A percentile compares a stretch with the other conserved stretches of the same genome.
Evolutionary conservation across 2,888 invertebrate genomes (phyloP).

Genomic region (Lucinisca nassula): DNA sequence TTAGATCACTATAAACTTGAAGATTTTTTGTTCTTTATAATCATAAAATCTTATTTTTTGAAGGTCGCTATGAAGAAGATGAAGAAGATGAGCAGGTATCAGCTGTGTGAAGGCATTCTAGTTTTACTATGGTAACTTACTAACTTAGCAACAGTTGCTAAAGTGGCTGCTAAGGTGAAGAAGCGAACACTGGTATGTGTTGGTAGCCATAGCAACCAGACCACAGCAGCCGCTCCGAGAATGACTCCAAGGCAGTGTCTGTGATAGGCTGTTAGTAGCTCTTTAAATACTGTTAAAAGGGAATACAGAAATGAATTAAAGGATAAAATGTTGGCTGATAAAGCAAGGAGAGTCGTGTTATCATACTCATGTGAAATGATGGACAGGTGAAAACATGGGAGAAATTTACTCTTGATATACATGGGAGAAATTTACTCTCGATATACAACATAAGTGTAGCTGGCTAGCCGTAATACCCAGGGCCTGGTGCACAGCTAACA

Average conservation of each 20-base stretch:
- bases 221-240: not conserved
- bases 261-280: not conserved
- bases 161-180: not conserved
- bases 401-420: too few species aligned
- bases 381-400: too few species aligned
- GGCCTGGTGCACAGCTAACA: too few species aligned
- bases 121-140: not conserved
- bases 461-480: too few species aligned
- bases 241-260: not conserved
- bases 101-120: conserved; percentile 74
- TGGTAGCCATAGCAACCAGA: not conserved
- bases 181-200: not conserved
- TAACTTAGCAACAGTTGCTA: not conserved
- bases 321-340: too few species aligned
- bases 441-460: too few species aligned
- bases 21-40: conserved; percentile 10
- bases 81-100: conserved; percentile 82
- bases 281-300: too few species aligned
- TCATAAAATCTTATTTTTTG: not conserved
- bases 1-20: too few species aligned
- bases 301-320: too few species aligned
- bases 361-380: too few species aligned
- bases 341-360: too few species aligned
- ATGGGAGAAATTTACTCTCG: too few species aligned
- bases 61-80: conserved; percentile 19